Percentiles rank a stretch among this genome's conserved stretches.
phyloP scores from a whole-genome alignment of 1,140 invertebrate genomes.

The Pissodes strobi region DNA sequence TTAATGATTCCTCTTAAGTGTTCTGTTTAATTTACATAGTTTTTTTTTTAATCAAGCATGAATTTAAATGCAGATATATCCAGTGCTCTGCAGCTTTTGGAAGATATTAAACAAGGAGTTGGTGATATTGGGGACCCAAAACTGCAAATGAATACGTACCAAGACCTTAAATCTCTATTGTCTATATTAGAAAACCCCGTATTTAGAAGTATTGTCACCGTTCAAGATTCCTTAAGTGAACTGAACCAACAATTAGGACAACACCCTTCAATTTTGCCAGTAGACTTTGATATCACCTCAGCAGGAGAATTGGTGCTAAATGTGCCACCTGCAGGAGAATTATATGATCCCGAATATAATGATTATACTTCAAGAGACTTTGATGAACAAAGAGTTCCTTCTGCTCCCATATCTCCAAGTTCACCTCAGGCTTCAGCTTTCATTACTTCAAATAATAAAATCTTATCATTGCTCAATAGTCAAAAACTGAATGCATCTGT shows the following conservation, averaged over 20 bases:
- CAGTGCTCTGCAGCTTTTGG: slow-evolving; percentile 76
- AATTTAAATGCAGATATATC: slow-evolving; percentile 64
- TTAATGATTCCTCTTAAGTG: no score
- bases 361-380: slow-evolving; percentile 51
- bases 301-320: slow-evolving; percentile 71
- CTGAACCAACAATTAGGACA: slow-evolving; percentile 79
- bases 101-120: slow-evolving; percentile 76
- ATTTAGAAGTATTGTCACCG: slow-evolving; percentile 87
- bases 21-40: background rate
- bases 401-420: slow-evolving; percentile 61
- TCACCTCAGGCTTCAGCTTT: slow-evolving; percentile 62
- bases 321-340: slow-evolving; percentile 58
- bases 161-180: slow-evolving; percentile 86
- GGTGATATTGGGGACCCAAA: slow-evolving; percentile 75
- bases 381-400: slow-evolving; percentile 66
- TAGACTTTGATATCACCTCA: slow-evolving; percentile 87
- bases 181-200: slow-evolving; percentile 90
- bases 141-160: slow-evolving; percentile 72
- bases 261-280: slow-evolving; percentile 89
- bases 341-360: slow-evolving; percentile 57
- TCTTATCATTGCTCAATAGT: slow-evolving; percentile 82
- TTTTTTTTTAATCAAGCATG: slow-evolving; percentile 44
- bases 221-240: slow-evolving; percentile 84
- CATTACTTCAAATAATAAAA: slow-evolving; percentile 77
- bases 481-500: slow-evolving; percentile 82